Evolutionary conservation across 2,113 vertebrate species (phyloP), one percentile per base, ranked within the genome.

Genomic region (Syngnathus typhle): DNA sequence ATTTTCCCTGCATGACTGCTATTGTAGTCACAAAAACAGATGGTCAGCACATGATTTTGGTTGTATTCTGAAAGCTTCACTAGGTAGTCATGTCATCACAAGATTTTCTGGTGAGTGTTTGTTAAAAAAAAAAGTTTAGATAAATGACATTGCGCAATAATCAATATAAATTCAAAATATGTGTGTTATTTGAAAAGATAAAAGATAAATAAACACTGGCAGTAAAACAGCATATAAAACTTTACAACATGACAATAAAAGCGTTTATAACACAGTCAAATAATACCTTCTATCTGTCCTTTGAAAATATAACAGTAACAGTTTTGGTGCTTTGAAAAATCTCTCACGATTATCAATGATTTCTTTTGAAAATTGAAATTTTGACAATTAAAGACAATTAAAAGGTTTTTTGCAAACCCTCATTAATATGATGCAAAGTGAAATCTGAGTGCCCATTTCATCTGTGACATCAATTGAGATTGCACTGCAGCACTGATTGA

Each of bases 241-340:
- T 60, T 60, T 19, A 60, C 58, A 39, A 39, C 56, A 37, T 59
- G 37, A n/a, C 16, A 41, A 60, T 21, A 39, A 60, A 60, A 60
- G 7, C 16, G 11, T 60, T 60, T n/a, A 39, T 9, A 10, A 41
- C 59, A 37, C 58, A 39, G 37, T n/a, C 37, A 60, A 38, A 60
- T 32, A 37, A 60, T 7, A 23, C 6, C 54, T 15, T 56, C 54
- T 12, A 1, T 32, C 27, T 32, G 27, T 16, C 54, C 27, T 16
- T 56, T 56, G 12, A 16, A 32, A 56, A 7, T 1, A 5, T 21
- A 56, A 32, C 54, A 56, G 54, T 56, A 56, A 12, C 23, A 6
- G 13, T 49, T 49, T 32, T 6, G 21, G 10, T 56, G 23, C 5
- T 6, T 32, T 56, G 18, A 51, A 51, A 51, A 51, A 6, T 7